Evolutionary conservation across 2,113 vertebrate species (phyloP).

Genomic region (Pao palembangensis): DNA sequence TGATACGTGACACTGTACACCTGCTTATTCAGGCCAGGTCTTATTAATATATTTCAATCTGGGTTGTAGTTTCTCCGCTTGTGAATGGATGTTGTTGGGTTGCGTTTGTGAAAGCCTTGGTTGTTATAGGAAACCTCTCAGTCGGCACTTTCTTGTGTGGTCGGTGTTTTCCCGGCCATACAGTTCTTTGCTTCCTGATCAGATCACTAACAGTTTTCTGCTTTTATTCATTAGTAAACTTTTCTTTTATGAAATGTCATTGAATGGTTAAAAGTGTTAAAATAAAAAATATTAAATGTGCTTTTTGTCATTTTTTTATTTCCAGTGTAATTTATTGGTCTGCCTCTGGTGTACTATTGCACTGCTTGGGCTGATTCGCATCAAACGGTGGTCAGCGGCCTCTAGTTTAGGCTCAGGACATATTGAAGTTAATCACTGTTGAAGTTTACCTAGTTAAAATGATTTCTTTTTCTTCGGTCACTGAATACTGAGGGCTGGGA

Average conservation of each 20-base stretch:
- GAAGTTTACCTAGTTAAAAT: background rate
- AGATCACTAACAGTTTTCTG: slow-evolving; percentile 11
- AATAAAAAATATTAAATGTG: slow-evolving; percentile 99
- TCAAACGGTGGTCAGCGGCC: background rate
- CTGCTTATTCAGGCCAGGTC: background rate
- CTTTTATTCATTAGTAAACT: slow-evolving; percentile 47
- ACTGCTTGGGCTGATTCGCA: slow-evolving; percentile 15
- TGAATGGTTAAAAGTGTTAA: slow-evolving; percentile 93
- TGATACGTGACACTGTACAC: background rate
- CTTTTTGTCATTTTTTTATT: slow-evolving; percentile 98
- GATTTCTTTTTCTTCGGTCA: slow-evolving; percentile 5
- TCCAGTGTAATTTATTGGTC: slow-evolving; percentile 85
- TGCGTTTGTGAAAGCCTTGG: background rate
- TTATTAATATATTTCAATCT: background rate
- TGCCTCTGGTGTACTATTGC: slow-evolving; percentile 44
- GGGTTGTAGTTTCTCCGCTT: background rate
- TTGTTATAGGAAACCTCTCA: slow-evolving; percentile 4
- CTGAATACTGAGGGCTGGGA: background rate
- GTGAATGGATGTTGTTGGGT: background rate
- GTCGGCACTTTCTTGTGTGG: slow-evolving; percentile 19
- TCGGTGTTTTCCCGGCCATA: slow-evolving; percentile 8
- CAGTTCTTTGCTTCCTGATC: slow-evolving; percentile 9
- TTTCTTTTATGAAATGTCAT: slow-evolving; percentile 83
- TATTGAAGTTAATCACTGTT: background rate
- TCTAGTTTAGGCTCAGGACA: background rate